Base-by-base conservation (phyloP, 37 sponge, comb jelly and placozoan species). In the Agelas oroides region DNA sequence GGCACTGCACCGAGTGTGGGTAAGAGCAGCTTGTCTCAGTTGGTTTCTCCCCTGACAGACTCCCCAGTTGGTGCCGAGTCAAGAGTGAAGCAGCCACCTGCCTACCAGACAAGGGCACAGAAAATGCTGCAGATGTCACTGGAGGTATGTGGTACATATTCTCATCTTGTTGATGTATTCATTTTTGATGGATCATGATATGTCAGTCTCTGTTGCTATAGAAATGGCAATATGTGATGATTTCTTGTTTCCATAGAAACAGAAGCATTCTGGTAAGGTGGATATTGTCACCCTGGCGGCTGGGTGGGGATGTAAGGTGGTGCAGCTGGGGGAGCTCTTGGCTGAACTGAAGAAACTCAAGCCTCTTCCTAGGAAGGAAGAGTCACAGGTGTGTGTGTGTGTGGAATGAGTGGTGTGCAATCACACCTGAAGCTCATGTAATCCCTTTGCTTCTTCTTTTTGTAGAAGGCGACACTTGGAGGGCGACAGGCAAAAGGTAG, bases 261-360 rank as follows among this genome's bases (percentile, higher is more conserved):
- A 71, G 36, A 46, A 52, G 8, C 21, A 32, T 23, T 61, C 39
- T 62, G 61, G 46, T 21, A 27, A 20, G 17, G 71, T 70, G 0
- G 86, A 86, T 36, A 21, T 86, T 24, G 15, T 40, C n/a, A 35
- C 74, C 33, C 3, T 71, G 24, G 86, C 86, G 32, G 40, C 69
- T 71, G 30, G 24, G 71, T 86, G 78, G 78, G 79, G 79, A 19
- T 77, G 59, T 1, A 86, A 86, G 70, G 72, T 86, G 0, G 28
- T 86, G 30, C 36, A 78, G 31, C 62, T 78, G 8, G 79, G 59
- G 33, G 86, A 70, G 16, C 64, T 89, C 34, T 41, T 77, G 79
- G 62, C 15, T 2, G 78, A 89, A 70, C 65, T 89, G 67, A 76
- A 40, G 32, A 70, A 59, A 61, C 63, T 89, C 24, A 89, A 83